Conservation (phyloP, 2,888 invertebrate genomes). For the Parapristionchus giblindavisi region DNA sequence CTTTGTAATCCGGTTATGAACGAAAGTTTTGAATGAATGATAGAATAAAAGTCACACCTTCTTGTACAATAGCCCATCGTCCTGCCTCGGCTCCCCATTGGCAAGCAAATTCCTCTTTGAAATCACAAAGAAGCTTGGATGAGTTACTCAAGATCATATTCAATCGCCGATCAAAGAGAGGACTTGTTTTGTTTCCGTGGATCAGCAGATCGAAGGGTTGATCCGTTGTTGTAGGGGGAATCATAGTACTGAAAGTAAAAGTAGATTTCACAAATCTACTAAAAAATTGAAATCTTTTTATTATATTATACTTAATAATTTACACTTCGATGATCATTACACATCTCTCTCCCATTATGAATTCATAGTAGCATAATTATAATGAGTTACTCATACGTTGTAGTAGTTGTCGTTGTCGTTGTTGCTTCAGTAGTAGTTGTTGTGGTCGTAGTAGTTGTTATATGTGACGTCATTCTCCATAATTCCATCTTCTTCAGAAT, state of each 20-base stretch:
- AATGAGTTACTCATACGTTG: neutral
- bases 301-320: neutral
- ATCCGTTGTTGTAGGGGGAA: constrained; percentile 47
- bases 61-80: constrained; percentile 64
- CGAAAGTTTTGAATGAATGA: constrained; percentile 1
- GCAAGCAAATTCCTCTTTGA: constrained; percentile 64
- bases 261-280: neutral
- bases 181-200: constrained; percentile 60
- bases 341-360: too few relatives aligned
- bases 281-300: neutral
- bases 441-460: constrained; percentile 11
- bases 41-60: constrained; percentile 50
- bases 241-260: constrained; percentile 1
- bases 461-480: constrained; percentile 35
- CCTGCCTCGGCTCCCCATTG: constrained; percentile 67
- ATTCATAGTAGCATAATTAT: too few relatives aligned
- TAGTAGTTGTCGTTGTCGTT: constrained; percentile 8
- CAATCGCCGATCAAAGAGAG: constrained; percentile 61
- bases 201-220: constrained; percentile 63
- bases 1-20: neutral
- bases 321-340: too few relatives aligned
- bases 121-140: constrained; percentile 63
- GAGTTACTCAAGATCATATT: constrained; percentile 58
- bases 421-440: constrained; percentile 29
- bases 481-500: constrained; percentile 35